phyloP scores from a whole-genome alignment of 2,113 vertebrate species.

The Phylloscopus trochilus region DNA sequence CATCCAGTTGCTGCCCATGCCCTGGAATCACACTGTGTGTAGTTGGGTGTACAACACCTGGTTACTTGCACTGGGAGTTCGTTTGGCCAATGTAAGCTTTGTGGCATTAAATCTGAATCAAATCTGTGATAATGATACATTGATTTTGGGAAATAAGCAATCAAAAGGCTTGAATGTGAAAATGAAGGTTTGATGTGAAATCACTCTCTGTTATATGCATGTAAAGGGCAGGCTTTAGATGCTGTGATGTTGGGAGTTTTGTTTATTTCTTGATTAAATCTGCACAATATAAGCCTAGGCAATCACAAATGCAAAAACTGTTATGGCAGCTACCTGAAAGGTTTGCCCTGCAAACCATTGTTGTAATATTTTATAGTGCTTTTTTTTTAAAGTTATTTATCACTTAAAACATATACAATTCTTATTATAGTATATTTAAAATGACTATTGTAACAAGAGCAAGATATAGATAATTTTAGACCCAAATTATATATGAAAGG shows the following conservation, averaged over 20 bases:
- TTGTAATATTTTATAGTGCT: neutral
- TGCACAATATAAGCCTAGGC: neutral
- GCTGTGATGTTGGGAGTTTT: neutral
- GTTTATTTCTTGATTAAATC: neutral
- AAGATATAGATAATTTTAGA: neutral
- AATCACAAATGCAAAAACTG: neutral
- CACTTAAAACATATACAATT: neutral
- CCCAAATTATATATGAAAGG: neutral
- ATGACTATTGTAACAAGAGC: neutral
- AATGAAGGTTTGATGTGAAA: neutral
- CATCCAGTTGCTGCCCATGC: neutral
- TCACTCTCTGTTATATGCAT: neutral
- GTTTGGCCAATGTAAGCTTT: neutral
- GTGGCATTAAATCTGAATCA: neutral
- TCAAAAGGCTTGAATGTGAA: neutral
- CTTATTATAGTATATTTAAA: neutral
- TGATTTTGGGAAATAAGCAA: neutral
- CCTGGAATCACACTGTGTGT: neutral
- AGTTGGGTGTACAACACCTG: neutral
- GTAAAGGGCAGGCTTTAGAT: neutral
- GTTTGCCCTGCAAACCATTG: neutral
- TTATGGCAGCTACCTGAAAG: neutral
- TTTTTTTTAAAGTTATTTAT: neutral
- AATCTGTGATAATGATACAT: neutral
- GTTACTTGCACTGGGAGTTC: neutral